These are phyloP conservation scores for Clusia tigrina DNA, from an alignment of 2,888 invertebrate species.

Conservation along the genomic window DNA sequence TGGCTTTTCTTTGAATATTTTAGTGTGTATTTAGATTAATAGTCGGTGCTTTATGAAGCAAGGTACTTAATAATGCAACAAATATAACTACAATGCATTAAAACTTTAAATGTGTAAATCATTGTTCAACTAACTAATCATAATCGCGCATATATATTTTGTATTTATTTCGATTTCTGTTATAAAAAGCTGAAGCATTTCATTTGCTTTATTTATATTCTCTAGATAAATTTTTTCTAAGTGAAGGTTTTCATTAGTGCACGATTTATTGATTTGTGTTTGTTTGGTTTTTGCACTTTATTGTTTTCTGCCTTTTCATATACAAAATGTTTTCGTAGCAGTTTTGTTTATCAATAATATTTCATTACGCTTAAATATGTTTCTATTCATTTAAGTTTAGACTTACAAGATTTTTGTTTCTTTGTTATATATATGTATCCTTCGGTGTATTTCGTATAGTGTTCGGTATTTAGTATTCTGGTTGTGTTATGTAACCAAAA, in stretches of 20 bases:
- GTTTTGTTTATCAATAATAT: slow-evolving; percentile 11
- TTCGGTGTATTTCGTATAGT: slow-evolving; percentile 7
- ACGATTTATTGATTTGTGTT: slow-evolving; percentile 5
- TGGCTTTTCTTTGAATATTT: not conserved
- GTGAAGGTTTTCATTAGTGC: not conserved
- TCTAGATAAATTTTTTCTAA: slow-evolving; percentile 31
- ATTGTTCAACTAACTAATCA: slow-evolving; percentile 17
- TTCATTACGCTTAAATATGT: not conserved
- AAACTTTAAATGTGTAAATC: slow-evolving; percentile 21
- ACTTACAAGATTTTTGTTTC: slow-evolving; percentile 7
- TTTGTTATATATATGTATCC: not conserved
- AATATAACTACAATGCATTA: slow-evolving; percentile 52
- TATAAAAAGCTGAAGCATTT: slow-evolving; percentile 16
- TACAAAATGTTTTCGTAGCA: slow-evolving; percentile 31
- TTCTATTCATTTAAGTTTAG: not conserved
- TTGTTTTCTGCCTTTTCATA: slow-evolving; percentile 40
- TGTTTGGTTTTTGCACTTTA: slow-evolving; percentile 18
- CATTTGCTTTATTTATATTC: slow-evolving; percentile 20
- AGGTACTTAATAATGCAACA: slow-evolving; percentile 51
- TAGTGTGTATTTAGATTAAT: slow-evolving; percentile 12
- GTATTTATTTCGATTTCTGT: not conserved
- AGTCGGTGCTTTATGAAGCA: slow-evolving; percentile 17
- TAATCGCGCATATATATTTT: not conserved
- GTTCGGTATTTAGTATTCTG: slow-evolving; percentile 15
- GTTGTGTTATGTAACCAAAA: slow-evolving; percentile 15